Percentiles rank a stretch among this genome's conserved stretches.
Conservation (phyloP, 1,140 invertebrate genomes). For the Triops longicaudatus region DNA sequence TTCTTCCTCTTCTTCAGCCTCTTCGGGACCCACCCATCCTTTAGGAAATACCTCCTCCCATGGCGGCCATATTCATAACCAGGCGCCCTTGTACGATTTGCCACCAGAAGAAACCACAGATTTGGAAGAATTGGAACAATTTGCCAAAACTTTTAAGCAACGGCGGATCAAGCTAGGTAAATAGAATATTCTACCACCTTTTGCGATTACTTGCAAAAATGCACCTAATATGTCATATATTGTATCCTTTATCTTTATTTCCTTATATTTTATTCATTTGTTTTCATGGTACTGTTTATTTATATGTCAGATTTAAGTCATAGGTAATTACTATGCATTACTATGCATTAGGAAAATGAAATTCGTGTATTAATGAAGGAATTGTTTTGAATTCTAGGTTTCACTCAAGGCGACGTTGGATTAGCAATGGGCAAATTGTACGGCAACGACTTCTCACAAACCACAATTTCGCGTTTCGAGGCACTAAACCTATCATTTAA, state of each 20-base stretch:
- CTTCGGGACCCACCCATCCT: conserved; percentile 31
- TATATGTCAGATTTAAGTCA: too few species aligned
- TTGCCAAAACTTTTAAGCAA: conserved; percentile 95
- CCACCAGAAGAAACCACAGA: conserved; percentile 86
- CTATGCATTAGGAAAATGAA: conserved; percentile 43
- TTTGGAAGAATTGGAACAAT: conserved; percentile 90
- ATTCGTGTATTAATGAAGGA: conserved; percentile 40
- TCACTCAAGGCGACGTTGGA: conserved; percentile 97
- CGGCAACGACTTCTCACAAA: conserved; percentile 98
- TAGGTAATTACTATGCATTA: too few species aligned
- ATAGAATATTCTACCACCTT: too few species aligned
- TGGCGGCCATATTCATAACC: conserved; percentile 32
- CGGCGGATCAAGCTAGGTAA: conserved; percentile 82
- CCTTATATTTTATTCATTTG: too few species aligned
- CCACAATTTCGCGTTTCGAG: conserved; percentile 96
- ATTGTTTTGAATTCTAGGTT: conserved; percentile 53
- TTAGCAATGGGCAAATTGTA: conserved; percentile 97
- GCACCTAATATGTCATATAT: too few species aligned
- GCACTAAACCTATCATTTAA: conserved; percentile 97
- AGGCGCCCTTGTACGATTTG: conserved; percentile 53
- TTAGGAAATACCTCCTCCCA: conserved; percentile 12
- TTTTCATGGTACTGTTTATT: too few species aligned
- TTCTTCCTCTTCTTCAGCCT: conserved; percentile 29
- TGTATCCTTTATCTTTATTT: too few species aligned
- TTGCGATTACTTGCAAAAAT: too few species aligned